Conservation (phyloP, 2,797 vertebrate genomes). For the Steatocranus sp. region DNA sequence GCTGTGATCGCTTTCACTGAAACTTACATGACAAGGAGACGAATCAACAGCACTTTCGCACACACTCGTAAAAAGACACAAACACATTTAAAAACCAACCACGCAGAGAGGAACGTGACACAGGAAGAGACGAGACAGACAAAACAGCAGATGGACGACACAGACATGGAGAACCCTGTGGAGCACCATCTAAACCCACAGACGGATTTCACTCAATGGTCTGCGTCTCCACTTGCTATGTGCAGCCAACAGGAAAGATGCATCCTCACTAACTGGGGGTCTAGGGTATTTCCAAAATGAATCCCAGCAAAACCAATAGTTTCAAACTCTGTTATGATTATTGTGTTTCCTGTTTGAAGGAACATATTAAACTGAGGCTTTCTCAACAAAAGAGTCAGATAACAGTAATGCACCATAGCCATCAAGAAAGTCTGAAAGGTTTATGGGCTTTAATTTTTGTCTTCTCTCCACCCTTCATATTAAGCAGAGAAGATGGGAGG, state of each 20-base stretch:
- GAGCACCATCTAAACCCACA: slow-evolving; percentile 15
- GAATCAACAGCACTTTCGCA: background rate
- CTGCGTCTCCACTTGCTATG: slow-evolving; percentile 13
- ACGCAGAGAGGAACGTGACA: slow-evolving; percentile 1
- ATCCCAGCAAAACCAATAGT: background rate
- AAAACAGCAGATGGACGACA: slow-evolving; percentile 47
- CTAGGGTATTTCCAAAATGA: slow-evolving; percentile 6
- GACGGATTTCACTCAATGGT: slow-evolving; percentile 28
- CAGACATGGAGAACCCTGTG: slow-evolving; percentile 18
- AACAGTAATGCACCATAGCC: background rate
- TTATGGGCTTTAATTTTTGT: background rate
- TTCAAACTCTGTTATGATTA: background rate
- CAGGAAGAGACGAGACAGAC: slow-evolving; percentile 33
- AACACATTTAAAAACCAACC: background rate
- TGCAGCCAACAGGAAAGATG: slow-evolving; percentile 15
- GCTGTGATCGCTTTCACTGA: background rate
- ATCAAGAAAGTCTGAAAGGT: background rate
- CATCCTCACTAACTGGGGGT: slow-evolving; percentile 12
- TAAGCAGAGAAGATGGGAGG: slow-evolving; percentile 13
- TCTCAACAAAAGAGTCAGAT: background rate
- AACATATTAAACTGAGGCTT: background rate
- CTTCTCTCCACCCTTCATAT: background rate
- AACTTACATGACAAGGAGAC: background rate
- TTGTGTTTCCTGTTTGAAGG: background rate
- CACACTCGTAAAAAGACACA: background rate